Conservation (phyloP, 1,140 invertebrate species). For the Orchesella cincta region DNA sequence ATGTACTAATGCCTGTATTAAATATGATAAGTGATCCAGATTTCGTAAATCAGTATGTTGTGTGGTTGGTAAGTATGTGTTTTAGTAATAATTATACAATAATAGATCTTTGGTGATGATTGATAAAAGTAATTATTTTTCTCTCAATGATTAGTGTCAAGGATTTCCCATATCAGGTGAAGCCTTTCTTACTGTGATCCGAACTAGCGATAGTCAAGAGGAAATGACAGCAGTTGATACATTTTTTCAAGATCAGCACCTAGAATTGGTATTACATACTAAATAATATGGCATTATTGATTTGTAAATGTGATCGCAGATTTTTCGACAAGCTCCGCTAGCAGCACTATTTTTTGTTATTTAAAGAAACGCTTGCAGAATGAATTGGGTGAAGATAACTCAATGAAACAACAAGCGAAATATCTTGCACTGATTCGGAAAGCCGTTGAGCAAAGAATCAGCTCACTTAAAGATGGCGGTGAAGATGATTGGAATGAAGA, state of each 20-base stretch:
- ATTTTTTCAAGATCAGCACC: slow-evolving; percentile 77
- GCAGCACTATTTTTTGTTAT: background rate
- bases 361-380: slow-evolving; percentile 11
- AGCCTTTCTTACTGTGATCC: slow-evolving; percentile 76
- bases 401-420: slow-evolving; percentile 84
- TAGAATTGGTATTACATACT: slow-evolving; percentile 63
- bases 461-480: slow-evolving; percentile 64
- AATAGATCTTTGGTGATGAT: background rate
- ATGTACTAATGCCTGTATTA: slow-evolving; percentile 76
- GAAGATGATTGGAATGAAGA: slow-evolving; percentile 53
- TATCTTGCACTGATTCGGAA: slow-evolving; percentile 80
- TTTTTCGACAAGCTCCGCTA: background rate
- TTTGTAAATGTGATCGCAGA: no score
- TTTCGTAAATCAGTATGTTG: slow-evolving; percentile 88
- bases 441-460: slow-evolving; percentile 69
- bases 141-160: slow-evolving; percentile 77
- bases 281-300: no score
- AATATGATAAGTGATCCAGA: slow-evolving; percentile 86
- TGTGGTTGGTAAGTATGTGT: slow-evolving; percentile 76
- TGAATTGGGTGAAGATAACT: slow-evolving; percentile 44
- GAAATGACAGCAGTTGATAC: slow-evolving; percentile 79
- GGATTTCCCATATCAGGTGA: slow-evolving; percentile 76
- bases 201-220: slow-evolving; percentile 73
- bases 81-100: slow-evolving; percentile 29
- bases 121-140: slow-evolving; percentile 24